Base-by-base conservation (phyloP, 2,888 invertebrate species). In the Tachina lurida region DNA sequence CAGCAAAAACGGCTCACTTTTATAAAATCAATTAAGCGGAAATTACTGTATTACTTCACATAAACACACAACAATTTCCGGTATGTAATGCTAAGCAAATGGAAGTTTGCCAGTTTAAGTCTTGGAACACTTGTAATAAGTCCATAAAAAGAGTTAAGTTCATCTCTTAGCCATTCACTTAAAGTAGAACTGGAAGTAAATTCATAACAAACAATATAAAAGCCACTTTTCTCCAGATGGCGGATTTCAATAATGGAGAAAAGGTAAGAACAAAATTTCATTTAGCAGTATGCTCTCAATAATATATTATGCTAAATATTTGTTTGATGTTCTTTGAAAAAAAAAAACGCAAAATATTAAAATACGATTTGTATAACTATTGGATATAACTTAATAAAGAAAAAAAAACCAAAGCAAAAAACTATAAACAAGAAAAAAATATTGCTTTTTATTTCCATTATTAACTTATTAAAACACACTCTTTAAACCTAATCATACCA, bases 391-490 rank as follows among this genome's bases (percentile, higher is more conserved):
- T 74, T 71, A 71, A 71, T 67, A 71, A 77, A 77, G 49, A 75
- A 67, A 71, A 68, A 67, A 73, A 82, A 83, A 76, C 77, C 83
- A 83, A 83, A 83, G 83, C 58, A 43, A 54, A 60, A 67, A 74
- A 74, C n/a, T 7, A 17, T 49, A n/a, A 70, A 58, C 12, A 82
- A 62, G 10, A 22, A 76, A 63, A 10, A 5, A 58, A 67, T 17
- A 12, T 15, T 31, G 22, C 10, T 3, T 68, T 68, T 75, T 62
- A 52, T 63, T 71, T 67, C 8, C 62, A 41, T 49, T 10, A 13
- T 15, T 43, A 43, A 4, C n/a, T 60, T 7, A 31, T 31, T 31
- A 31, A 31, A 31, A 31, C 31, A 31, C 5, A 31, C 31, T 31
- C 31, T 31, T 31, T 31, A 31, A 31, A 31, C 31, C 31, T 31